These are phyloP conservation scores for Poecilia latipinna DNA, from an alignment of 2,113 vertebrate genomes.

Conservation along the genomic window DNA sequence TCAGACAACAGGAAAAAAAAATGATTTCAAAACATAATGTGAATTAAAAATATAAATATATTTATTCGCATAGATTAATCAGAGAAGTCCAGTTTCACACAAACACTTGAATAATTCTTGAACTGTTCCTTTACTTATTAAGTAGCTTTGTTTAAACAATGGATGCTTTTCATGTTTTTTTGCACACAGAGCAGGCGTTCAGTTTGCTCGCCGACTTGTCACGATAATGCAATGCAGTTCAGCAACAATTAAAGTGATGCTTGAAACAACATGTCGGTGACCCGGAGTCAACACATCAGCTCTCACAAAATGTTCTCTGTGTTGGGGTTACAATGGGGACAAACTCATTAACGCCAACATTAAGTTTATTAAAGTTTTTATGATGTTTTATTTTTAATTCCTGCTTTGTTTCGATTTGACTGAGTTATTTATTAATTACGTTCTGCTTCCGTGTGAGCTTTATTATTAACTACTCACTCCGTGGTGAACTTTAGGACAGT, in stretches of 20 bases:
- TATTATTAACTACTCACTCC: neutral
- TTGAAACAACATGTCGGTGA: constrained; percentile 4
- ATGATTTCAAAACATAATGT: neutral
- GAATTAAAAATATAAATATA: neutral
- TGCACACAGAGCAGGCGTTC: neutral
- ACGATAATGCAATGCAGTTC: constrained; percentile 3
- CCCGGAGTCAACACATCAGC: neutral
- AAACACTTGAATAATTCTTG: neutral
- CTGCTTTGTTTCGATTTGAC: neutral
- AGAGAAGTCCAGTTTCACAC: neutral
- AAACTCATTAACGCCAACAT: neutral
- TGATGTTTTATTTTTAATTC: neutral
- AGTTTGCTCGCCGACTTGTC: constrained; percentile 2
- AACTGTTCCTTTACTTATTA: neutral
- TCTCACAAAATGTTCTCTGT: neutral
- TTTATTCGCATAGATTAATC: neutral
- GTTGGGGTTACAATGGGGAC: neutral
- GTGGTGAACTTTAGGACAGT: neutral
- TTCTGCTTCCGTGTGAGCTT: neutral
- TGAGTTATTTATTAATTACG: neutral
- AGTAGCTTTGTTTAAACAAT: neutral
- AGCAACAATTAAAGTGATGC: neutral
- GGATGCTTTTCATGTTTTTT: neutral
- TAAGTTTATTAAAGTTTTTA: neutral
- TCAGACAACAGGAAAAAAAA: neutral